phyloP scores from a whole-genome alignment of 2,113 vertebrate genomes.

The Theristicus caerulescens region DNA sequence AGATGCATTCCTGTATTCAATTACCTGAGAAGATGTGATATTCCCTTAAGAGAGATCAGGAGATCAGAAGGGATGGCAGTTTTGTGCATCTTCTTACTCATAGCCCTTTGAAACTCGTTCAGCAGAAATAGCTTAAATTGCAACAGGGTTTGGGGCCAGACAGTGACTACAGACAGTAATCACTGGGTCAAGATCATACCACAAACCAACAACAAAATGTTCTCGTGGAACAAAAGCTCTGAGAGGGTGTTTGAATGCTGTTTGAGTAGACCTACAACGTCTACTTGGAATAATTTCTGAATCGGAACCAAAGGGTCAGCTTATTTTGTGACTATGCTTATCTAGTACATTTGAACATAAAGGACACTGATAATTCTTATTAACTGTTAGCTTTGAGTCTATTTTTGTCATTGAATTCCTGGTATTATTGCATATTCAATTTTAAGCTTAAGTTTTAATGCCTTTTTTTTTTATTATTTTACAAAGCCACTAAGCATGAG shows the following conservation, averaged over 20 bases:
- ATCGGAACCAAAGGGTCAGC: background rate
- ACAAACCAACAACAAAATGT: conserved; percentile 25
- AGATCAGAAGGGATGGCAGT: conserved; percentile 69
- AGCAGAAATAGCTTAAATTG: conserved; percentile 70
- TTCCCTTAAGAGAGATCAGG: conserved; percentile 73
- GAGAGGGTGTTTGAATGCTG: background rate
- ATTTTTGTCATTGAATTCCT: background rate
- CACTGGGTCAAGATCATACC: conserved; percentile 31
- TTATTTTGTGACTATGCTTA: background rate
- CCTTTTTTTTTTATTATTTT: background rate
- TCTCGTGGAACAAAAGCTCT: background rate
- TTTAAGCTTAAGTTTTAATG: background rate
- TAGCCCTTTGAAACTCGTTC: conserved; percentile 64
- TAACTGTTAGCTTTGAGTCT: background rate
- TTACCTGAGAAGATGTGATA: conserved; percentile 82
- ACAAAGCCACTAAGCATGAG: background rate
- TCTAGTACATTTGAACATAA: background rate
- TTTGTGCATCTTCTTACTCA: conserved; percentile 63
- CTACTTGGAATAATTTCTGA: background rate
- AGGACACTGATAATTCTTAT: background rate
- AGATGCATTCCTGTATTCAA: conserved; percentile 80
- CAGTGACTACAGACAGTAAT: conserved; percentile 29
- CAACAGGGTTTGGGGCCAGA: conserved; percentile 61
- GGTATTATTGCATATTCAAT: background rate
- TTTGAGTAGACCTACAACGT: background rate